Evolutionary conservation across 1,140 invertebrate species (phyloP).

Genomic region (Adoxophyes honmai): DNA sequence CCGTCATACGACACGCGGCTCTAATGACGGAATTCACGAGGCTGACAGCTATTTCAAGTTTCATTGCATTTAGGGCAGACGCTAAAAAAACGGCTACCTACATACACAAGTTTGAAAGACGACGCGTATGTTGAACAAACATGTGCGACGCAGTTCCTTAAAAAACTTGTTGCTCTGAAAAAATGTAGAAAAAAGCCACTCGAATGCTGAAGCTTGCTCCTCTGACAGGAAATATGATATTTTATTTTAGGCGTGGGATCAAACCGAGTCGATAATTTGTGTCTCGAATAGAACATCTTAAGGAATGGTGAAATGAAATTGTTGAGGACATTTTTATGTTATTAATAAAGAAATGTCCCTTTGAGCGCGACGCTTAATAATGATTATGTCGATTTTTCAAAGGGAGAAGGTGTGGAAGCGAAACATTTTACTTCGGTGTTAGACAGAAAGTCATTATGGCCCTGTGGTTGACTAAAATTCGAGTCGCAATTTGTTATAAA

Average conservation of each 20-base stretch:
- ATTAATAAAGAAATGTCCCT: slow-evolving; percentile 35
- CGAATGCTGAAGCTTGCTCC: slow-evolving; percentile 60
- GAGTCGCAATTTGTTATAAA: too few species aligned
- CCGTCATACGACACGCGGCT: background rate
- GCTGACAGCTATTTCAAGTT: slow-evolving; percentile 10
- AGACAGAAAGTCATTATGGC: too few species aligned
- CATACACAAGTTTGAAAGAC: slow-evolving; percentile 30
- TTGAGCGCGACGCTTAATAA: slow-evolving; percentile 28
- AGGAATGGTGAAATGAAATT: slow-evolving; percentile 57
- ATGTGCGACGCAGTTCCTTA: slow-evolving; percentile 69
- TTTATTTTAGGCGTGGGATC: slow-evolving; percentile 76
- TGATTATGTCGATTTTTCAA: slow-evolving; percentile 24
- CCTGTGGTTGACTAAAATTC: too few species aligned
- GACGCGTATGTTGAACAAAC: slow-evolving; percentile 63
- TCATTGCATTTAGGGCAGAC: slow-evolving; percentile 27
- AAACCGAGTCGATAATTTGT: slow-evolving; percentile 72
- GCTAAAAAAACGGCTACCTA: slow-evolving; percentile 49
- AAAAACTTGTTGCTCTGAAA: slow-evolving; percentile 60
- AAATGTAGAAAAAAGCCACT: slow-evolving; percentile 62
- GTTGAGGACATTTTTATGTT: slow-evolving; percentile 49
- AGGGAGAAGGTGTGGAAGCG: background rate
- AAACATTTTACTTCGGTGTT: too few species aligned
- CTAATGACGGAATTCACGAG: slow-evolving; percentile 12
- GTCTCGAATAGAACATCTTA: slow-evolving; percentile 61
- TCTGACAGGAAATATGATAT: slow-evolving; percentile 75